Base-by-base conservation (phyloP, 2,888 invertebrate genomes). In the Bellardia pandia region DNA sequence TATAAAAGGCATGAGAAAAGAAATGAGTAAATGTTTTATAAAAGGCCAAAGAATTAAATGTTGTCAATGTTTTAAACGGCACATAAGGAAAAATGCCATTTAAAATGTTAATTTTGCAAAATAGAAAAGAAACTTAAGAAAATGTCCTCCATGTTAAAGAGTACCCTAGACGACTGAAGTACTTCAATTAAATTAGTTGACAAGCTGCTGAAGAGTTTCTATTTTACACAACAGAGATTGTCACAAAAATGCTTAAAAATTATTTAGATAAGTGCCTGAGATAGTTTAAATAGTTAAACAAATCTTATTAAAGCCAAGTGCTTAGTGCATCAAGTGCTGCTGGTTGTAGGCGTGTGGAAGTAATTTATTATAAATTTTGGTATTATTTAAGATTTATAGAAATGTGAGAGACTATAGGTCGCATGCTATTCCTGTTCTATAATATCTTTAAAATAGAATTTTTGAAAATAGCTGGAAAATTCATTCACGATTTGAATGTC, bases 211-310 rank as follows among this genome's bases (percentile, higher is more conserved):
- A 42, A 53, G 60, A 62, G 53, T 16, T 66, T n/a, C 13, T 40
- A 30, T 53, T 33, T 53, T 37, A 56, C 11, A 51, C 23, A 72
- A 80, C 64, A 23, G 42, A 45, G n/a, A 81, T 74, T 68, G 48
- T 74, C 56, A 72, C 30, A 45, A 81, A 81, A 66, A 66, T 75
- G 33, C 45, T 74, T 81, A 60, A 60, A n/a, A 33, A 11, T 64
- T 56, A 4, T 80, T 80, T 64, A 42, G 72, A 53, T 56, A 72
- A 72, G 62, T 58, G 56, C 14, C 45, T 66, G 33, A 3, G 11
- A 74, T 33, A 66, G 33, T 16, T 48, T 45, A 16, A 48, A 16
- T 58, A 48, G 11, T 37, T 23, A 40, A 64, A 40, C 14, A 37
- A 60, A 6, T n/a, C 30, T 60, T 23, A 13, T 60, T 71, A 33